Percentiles rank a stretch among this genome's conserved stretches.
Conservation (phyloP, 2,888 invertebrate genomes). For the Mimas tiliae region DNA sequence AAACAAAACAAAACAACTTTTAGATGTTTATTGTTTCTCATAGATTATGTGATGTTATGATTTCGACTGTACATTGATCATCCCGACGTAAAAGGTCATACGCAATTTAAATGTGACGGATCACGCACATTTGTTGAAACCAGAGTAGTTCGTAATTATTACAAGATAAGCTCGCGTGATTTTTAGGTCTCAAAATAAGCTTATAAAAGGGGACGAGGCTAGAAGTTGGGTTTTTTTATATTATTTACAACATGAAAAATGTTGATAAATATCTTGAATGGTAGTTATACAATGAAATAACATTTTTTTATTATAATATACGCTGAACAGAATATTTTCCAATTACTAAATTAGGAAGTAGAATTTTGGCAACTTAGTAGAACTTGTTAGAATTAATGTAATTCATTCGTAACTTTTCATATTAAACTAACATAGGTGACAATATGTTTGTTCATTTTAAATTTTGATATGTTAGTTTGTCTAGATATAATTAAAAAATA, state of each 20-base stretch:
- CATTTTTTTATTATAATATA: slow-evolving; percentile 12
- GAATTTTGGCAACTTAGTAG: slow-evolving; percentile 13
- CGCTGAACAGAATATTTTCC: slow-evolving; percentile 7
- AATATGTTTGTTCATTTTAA: not conserved
- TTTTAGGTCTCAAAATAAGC: slow-evolving; percentile 19
- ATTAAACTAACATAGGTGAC: not conserved
- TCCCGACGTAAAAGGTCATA: not conserved
- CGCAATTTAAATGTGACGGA: not conserved
- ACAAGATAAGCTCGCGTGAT: slow-evolving; percentile 16
- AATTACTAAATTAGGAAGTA: slow-evolving; percentile 15
- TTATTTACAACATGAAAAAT: not conserved
- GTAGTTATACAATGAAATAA: slow-evolving; percentile 8
- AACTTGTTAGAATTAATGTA: slow-evolving; percentile 2
- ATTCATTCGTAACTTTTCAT: slow-evolving; percentile 12
- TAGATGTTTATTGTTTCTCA: not conserved
- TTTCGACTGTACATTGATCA: not conserved
- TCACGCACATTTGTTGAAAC: not conserved
- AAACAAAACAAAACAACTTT: not conserved
- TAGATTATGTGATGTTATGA: not conserved
- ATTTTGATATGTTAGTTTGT: not conserved
- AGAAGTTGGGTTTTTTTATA: not conserved
- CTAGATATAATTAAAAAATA: not conserved
- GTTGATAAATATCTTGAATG: not conserved
- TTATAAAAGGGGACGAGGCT: not conserved
- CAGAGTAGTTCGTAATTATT: slow-evolving; percentile 8